These are phyloP conservation scores for Sphyrna mokarran DNA, from an alignment of 2,113 vertebrate species.

Conservation along the genomic window DNA sequence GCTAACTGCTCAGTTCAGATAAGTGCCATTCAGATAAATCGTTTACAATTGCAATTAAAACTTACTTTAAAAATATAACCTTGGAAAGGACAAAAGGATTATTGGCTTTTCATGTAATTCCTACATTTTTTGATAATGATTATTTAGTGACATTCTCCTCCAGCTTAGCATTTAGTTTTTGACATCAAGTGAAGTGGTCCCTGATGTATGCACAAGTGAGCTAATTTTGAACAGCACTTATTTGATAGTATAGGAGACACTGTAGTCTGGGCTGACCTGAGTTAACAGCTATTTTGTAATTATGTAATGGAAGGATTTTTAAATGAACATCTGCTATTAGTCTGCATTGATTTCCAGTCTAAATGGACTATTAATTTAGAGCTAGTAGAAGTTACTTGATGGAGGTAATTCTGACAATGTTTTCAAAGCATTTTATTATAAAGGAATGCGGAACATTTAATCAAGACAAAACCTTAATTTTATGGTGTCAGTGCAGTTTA, in stretches of 20 bases:
- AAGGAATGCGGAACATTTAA: neutral
- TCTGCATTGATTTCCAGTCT: conserved; percentile 29
- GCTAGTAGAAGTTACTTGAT: neutral
- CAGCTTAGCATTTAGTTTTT: neutral
- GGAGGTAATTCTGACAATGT: neutral
- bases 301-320: neutral
- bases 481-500: neutral
- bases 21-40: conserved; percentile 12
- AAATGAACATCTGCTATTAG: conserved; percentile 29
- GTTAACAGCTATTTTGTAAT: neutral
- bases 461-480: neutral
- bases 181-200: neutral
- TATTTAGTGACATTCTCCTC: conserved; percentile 22
- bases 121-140: neutral
- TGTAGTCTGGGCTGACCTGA: neutral
- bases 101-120: neutral
- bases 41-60: conserved; percentile 36
- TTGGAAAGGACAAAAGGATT: conserved; percentile 16
- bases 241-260: neutral
- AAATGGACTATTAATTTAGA: neutral
- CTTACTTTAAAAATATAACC: conserved; percentile 7
- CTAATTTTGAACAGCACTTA: neutral
- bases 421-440: conserved; percentile 21
- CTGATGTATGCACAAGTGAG: neutral
- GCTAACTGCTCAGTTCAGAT: neutral